These are phyloP conservation scores for Xerus rutilus DNA, from an alignment of 2,797 vertebrate genomes.

Conservation along the genomic window DNA sequence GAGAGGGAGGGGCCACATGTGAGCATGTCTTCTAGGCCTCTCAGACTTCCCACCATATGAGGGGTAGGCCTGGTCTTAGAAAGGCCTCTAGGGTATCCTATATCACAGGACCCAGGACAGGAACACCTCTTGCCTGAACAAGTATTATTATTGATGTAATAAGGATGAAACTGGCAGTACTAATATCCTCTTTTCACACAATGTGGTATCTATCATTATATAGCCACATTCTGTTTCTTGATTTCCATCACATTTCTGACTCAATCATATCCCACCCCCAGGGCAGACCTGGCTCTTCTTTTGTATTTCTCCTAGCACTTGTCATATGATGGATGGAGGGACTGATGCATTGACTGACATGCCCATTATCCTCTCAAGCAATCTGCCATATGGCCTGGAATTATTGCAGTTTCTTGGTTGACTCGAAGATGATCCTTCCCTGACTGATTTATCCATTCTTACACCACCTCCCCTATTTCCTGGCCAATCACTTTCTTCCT, in stretches of 20 bases:
- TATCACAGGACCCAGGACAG: neutral
- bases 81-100: neutral
- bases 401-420: neutral
- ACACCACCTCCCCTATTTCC: neutral
- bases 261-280: neutral
- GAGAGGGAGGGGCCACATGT: neutral
- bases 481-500: neutral
- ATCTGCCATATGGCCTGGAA: neutral
- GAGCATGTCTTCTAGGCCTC: neutral
- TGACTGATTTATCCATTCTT: neutral
- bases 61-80: neutral
- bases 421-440: neutral
- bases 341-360: neutral
- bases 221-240: neutral
- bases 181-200: neutral
- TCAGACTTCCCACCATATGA: neutral
- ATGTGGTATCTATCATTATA: neutral
- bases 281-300: neutral
- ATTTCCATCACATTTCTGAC: neutral
- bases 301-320: neutral
- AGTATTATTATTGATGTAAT: neutral
- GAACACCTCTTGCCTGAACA: neutral
- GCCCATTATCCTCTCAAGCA: neutral
- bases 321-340: neutral
- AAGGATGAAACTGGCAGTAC: neutral